Percentiles rank a stretch among this genome's conserved stretches.
phyloP scores from a whole-genome alignment of 1,140 invertebrate species.

The Epicauta chinensis region DNA sequence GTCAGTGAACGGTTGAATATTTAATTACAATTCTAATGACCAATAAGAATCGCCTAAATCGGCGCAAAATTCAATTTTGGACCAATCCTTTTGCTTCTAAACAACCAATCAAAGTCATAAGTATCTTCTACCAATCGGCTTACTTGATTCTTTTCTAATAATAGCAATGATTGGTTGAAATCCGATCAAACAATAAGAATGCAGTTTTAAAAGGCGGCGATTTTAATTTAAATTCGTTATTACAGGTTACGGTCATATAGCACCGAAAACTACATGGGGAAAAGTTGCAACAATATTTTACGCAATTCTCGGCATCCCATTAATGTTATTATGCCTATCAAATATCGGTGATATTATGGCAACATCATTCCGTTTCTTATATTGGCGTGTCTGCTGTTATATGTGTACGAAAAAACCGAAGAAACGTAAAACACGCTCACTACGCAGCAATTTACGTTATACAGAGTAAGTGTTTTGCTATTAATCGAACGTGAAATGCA shows the following conservation, averaged over 20 bases:
- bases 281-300: slow-evolving; percentile 95
- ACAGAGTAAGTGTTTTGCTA: slow-evolving; percentile 4
- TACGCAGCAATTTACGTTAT: too few species aligned
- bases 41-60: too few species aligned
- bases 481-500: neutral
- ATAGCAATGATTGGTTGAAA: too few species aligned
- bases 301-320: slow-evolving; percentile 88
- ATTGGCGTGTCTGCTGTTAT: slow-evolving; percentile 86
- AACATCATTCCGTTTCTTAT: slow-evolving; percentile 83
- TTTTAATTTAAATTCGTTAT: slow-evolving; percentile 20
- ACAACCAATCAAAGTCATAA: too few species aligned
- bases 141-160: too few species aligned
- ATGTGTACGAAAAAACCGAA: slow-evolving; percentile 75
- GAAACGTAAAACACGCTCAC: slow-evolving; percentile 44
- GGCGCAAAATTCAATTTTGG: too few species aligned
- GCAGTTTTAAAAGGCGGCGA: too few species aligned
- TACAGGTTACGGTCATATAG: slow-evolving; percentile 91
- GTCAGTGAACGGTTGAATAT: too few species aligned
- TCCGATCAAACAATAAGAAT: too few species aligned
- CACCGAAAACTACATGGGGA: slow-evolving; percentile 85
- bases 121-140: too few species aligned
- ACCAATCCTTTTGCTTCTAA: too few species aligned
- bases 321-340: slow-evolving; percentile 89
- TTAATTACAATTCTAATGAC: too few species aligned
- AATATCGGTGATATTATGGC: slow-evolving; percentile 97